These are phyloP conservation scores for Scaeva pyrastri DNA, from an alignment of 2,888 invertebrate genomes.

Conservation along the genomic window DNA sequence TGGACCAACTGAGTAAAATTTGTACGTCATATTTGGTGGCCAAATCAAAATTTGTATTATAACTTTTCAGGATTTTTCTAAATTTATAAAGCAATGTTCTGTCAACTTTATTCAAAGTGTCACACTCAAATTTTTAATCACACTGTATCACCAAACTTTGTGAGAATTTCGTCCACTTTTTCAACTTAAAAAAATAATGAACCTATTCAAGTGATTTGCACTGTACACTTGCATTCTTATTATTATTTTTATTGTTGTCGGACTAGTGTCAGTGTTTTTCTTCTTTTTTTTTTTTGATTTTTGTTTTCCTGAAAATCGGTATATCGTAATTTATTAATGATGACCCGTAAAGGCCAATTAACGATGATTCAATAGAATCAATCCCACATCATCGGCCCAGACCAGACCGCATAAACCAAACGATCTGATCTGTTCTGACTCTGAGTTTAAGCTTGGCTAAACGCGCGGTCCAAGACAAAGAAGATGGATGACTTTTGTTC, in stretches of 20 bases:
- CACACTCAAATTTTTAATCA: too few relatives aligned
- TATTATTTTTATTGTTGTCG: neutral
- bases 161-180: too few relatives aligned
- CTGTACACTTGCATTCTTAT: conserved; percentile 1
- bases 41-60: too few relatives aligned
- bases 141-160: too few relatives aligned
- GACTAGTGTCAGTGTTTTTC: neutral
- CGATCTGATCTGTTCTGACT: conserved; percentile 33
- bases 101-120: too few relatives aligned
- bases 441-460: neutral
- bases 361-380: conserved; percentile 73
- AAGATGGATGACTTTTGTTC: conserved; percentile 42
- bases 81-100: too few relatives aligned
- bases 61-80: too few relatives aligned
- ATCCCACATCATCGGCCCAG: conserved; percentile 34
- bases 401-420: too few relatives aligned
- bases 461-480: conserved; percentile 54
- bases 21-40: too few relatives aligned
- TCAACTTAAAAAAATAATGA: too few relatives aligned
- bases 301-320: conserved; percentile 46
- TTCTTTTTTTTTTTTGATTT: conserved; percentile 31
- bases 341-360: conserved; percentile 74
- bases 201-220: neutral
- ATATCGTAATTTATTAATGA: conserved; percentile 57
- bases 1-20: too few relatives aligned